Evolutionary conservation across 2,888 invertebrate genomes (phyloP).

Genomic region (Andrena minutula): DNA sequence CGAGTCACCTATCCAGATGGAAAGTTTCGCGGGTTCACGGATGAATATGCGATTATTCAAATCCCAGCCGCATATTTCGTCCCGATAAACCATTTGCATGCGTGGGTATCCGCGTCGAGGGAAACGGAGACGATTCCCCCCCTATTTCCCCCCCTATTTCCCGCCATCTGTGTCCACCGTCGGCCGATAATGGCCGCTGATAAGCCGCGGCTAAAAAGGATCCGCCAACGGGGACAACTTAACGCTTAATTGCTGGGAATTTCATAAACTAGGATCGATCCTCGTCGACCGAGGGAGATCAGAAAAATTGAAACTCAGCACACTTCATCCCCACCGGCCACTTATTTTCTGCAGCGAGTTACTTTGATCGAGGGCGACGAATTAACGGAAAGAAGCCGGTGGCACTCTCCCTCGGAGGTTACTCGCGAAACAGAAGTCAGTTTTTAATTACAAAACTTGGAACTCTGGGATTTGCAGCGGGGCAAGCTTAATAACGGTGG

Average conservation of each 20-base stretch:
- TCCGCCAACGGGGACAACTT: background rate
- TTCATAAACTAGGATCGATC: slow-evolving; percentile 25
- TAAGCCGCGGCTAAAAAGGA: slow-evolving; percentile 1
- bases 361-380: background rate
- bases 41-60: slow-evolving; percentile 62
- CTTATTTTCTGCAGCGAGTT: background rate
- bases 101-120: background rate
- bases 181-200: slow-evolving; percentile 15
- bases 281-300: background rate
- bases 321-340: background rate
- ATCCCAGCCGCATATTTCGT: slow-evolving; percentile 37
- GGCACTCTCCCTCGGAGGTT: too few species aligned
- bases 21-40: slow-evolving; percentile 31
- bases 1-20: slow-evolving; percentile 18
- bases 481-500: background rate
- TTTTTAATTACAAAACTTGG: slow-evolving; percentile 19
- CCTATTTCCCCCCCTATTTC: background rate
- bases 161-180: background rate
- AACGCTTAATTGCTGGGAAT: slow-evolving; percentile 10
- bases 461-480: background rate
- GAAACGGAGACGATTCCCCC: slow-evolving; percentile 31
- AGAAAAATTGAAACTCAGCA: slow-evolving; percentile 2
- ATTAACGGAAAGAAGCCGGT: too few species aligned
- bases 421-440: background rate
- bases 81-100: slow-evolving; percentile 44